Evolutionary conservation across 2,113 vertebrate species (phyloP).

Genomic region (Dipodomys spectabilis): DNA sequence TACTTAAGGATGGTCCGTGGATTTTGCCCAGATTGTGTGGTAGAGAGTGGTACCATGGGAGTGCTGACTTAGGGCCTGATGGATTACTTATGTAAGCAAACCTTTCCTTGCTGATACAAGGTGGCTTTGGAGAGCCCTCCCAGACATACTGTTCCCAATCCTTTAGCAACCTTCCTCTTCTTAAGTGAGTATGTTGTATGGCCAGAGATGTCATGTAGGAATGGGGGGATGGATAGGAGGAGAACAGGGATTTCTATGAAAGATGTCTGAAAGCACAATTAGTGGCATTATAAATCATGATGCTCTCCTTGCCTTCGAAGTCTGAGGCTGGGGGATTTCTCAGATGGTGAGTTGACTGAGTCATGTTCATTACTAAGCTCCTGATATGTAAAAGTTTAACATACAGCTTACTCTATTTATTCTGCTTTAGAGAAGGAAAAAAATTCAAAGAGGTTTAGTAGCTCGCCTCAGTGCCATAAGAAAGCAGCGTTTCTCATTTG

Average conservation of each 20-base stretch:
- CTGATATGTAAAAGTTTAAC: neutral
- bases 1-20: too few relatives aligned
- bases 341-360: neutral
- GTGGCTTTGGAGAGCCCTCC: neutral
- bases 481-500: too few relatives aligned
- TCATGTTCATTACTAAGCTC: neutral
- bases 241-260: neutral
- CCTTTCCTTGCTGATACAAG: neutral
- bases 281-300: neutral
- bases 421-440: neutral
- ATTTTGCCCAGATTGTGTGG: neutral
- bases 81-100: accelerated
- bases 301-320: accelerated
- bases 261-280: neutral
- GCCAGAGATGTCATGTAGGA: neutral
- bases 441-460: neutral
- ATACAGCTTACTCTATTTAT: neutral
- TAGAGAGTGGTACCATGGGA: accelerated
- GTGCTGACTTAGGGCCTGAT: neutral
- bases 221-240: neutral
- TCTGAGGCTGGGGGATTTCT: neutral
- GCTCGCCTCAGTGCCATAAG: neutral
- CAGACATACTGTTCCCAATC: neutral
- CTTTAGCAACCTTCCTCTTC: neutral
- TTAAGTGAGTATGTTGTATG: too few relatives aligned